These are phyloP conservation scores for Diabrotica balteata DNA, from an alignment of 2,888 invertebrate species.

Conservation along the genomic window DNA sequence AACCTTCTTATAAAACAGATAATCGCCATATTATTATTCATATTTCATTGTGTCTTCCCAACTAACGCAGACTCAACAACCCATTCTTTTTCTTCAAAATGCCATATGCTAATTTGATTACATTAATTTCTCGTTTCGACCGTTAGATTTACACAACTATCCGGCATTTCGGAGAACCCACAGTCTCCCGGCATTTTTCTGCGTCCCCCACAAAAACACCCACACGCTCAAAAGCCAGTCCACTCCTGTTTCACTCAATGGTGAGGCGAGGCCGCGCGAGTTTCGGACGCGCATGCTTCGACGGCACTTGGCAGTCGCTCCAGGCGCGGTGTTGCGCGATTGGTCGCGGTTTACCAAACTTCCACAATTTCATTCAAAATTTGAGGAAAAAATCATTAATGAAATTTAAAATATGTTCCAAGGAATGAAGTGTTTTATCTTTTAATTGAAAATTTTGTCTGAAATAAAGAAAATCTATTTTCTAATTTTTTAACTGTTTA, in stretches of 20 bases:
- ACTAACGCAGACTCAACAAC: slow-evolving; percentile 17
- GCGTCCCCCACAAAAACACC: slow-evolving; percentile 29
- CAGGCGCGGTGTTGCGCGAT: slow-evolving; percentile 45
- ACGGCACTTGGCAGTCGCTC: slow-evolving; percentile 63
- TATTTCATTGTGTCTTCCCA: slow-evolving; percentile 18
- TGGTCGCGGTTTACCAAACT: background rate
- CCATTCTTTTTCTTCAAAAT: slow-evolving; percentile 23
- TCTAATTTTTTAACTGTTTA: no score
- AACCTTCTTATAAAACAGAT: slow-evolving; percentile 1
- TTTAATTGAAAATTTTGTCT: no score
- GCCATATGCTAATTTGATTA: slow-evolving; percentile 23
- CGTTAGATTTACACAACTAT: slow-evolving; percentile 29
- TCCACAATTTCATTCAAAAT: background rate
- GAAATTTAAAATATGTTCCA: no score
- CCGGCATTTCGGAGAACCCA: slow-evolving; percentile 31
- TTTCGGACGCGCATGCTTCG: slow-evolving; percentile 57
- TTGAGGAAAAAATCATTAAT: no score
- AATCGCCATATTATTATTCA: slow-evolving; percentile 11
- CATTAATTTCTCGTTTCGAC: slow-evolving; percentile 26
- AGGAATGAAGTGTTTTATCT: no score
- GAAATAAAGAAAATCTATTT: no score
- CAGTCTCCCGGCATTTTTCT: slow-evolving; percentile 23
- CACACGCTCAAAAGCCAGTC: slow-evolving; percentile 31
- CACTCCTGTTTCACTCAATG: slow-evolving; percentile 37
- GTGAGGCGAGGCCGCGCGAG: slow-evolving; percentile 59